Conservation (phyloP, 2,888 invertebrate species). For the Sabatieria punctata region DNA sequence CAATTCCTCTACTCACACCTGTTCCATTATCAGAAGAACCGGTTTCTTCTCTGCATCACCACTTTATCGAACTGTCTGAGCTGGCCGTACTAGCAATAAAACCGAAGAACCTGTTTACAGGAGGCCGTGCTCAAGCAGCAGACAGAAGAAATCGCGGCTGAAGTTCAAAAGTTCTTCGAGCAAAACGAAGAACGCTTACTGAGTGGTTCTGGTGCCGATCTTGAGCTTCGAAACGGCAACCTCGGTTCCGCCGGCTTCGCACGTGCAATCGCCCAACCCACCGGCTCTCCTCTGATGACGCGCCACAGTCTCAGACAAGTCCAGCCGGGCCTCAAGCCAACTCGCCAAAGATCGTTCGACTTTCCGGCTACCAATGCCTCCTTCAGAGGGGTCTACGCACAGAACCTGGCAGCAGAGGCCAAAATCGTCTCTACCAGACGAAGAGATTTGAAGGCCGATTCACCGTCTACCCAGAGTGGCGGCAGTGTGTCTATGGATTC, state of each 20-base stretch:
- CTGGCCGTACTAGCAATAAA: no score
- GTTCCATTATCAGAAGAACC: no score
- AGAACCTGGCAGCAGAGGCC: constrained; percentile 25
- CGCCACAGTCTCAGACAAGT: no score
- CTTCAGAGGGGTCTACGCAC: constrained; percentile 9
- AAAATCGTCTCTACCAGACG: constrained; percentile 20
- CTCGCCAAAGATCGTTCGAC: not conserved
- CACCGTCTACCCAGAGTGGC: constrained; percentile 20
- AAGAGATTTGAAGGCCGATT: constrained; percentile 12
- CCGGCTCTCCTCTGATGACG: not conserved
- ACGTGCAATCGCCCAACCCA: not conserved
- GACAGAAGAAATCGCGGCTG: constrained; percentile 9
- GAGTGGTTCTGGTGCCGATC: not conserved
- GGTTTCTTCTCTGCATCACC: no score
- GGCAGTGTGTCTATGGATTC: constrained; percentile 45
- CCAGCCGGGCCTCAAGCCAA: no score
- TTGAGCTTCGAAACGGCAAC: not conserved
- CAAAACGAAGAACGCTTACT: constrained; percentile 2
- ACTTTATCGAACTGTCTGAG: no score
- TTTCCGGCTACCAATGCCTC: not conserved
- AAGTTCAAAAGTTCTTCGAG: constrained; percentile 11
- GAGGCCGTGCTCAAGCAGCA: constrained; percentile 7
- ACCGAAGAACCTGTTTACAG: no score
- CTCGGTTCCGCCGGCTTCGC: not conserved
- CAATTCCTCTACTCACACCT: no score